Base-by-base conservation (phyloP, 2,888 invertebrate species). In the Polietes domitor region DNA sequence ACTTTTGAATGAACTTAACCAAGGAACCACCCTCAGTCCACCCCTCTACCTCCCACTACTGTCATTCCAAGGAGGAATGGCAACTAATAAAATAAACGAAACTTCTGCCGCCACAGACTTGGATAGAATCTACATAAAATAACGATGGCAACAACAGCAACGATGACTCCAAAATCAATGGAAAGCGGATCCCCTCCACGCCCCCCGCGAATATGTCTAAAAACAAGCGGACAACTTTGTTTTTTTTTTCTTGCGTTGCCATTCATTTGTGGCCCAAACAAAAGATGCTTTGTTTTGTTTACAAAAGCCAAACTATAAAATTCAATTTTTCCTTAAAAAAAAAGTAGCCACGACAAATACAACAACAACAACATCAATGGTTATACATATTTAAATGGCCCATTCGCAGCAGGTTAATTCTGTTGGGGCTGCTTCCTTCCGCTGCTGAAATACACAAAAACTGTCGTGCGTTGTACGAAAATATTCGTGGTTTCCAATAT, bases 221-320 rank as follows among this genome's bases (percentile, higher is more conserved):
- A 53, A 21, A 19, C 9, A 53, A 53, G 21, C n/a, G 19, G 53
- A 21, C 53, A 19, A 7, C 6, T 53, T 53, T 53, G 19, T 3
- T 1, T 53, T 1, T 9, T 21, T 53, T 53, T 19, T 58, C 12
- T 21, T 53, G 53, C 21, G n/a, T 21, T 41, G 41, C 47, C 53
- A 53, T 53, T 7, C 21, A 21, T 50, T 17, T 50, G 15, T 19
- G 70, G 83, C 81, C 76, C 41, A 28, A 41, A 68, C 43, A 41
- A 41, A 65, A 43, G 28, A 65, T 28, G 15, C 28, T 65, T 65
- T 65, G 26, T 19, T 68, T 68, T 37, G 21, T 68, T 28, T 28
- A 37, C 32, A 68, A 21, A 68, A 32, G 21, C 37, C 53, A 53
- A 53, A 53, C 53, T 53, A 53, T 53, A 21, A 53, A 53, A 53